A percentile compares a stretch with the other conserved stretches of the same genome.
These are phyloP conservation scores for Gymnothorax javanicus DNA, from an alignment of 2,797 vertebrate genomes.

Conservation along the genomic window DNA sequence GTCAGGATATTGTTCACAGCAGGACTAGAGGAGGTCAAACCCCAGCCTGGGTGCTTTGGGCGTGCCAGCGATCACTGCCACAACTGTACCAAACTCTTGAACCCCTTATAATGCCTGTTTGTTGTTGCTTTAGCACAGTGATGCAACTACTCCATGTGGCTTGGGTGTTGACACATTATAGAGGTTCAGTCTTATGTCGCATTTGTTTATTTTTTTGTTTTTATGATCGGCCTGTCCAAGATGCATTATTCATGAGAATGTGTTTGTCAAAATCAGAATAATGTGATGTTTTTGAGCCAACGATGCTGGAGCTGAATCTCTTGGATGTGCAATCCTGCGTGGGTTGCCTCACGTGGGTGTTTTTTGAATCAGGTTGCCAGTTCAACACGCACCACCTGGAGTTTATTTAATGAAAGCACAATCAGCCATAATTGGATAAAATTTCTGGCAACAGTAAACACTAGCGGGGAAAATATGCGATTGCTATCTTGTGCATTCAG, in stretches of 20 bases:
- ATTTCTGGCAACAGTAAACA: conserved; percentile 47
- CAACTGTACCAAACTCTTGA: neutral
- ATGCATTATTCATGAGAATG: neutral
- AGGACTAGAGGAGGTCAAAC: neutral
- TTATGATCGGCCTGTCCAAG: neutral
- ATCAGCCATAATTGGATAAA: conserved; percentile 58
- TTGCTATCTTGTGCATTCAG: neutral
- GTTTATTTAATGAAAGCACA: conserved; percentile 62
- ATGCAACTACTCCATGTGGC: neutral
- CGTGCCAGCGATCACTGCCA: neutral
- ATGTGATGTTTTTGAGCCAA: neutral
- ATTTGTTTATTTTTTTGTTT: neutral
- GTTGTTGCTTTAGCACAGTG: neutral
- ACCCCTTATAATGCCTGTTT: neutral
- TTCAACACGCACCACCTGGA: conserved; percentile 53
- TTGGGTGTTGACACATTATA: neutral
- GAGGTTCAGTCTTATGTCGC: neutral
- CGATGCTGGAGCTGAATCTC: neutral
- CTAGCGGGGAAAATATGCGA: conserved; percentile 38
- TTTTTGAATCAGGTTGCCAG: conserved; percentile 50
- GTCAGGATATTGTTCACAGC: neutral
- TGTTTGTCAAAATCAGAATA: neutral
- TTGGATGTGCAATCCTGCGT: neutral
- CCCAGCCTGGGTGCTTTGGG: neutral
- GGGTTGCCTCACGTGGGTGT: conserved; percentile 19